Conservation (phyloP, 2,113 vertebrate genomes). For the Astatotilapia flaviijosephi region DNA sequence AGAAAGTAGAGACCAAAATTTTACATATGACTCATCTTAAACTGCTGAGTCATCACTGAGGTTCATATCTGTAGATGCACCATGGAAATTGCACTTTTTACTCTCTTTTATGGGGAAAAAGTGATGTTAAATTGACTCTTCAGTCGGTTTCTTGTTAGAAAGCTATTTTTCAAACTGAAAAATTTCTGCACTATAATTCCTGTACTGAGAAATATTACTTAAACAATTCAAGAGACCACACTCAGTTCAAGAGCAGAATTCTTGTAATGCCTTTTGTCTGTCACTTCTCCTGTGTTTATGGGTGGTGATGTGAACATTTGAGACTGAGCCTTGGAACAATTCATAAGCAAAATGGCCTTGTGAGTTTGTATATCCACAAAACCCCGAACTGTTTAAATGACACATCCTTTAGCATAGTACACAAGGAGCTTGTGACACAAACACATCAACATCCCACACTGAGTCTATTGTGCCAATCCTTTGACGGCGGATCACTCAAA, state of each 20-base stretch:
- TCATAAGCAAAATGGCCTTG: slow-evolving; percentile 33
- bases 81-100: background rate
- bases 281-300: slow-evolving; percentile 55
- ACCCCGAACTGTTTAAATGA: slow-evolving; percentile 60
- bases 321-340: slow-evolving; percentile 40
- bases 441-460: slow-evolving; percentile 36
- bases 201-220: background rate
- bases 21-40: background rate
- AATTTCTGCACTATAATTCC: background rate
- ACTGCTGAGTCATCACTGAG: background rate
- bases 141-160: background rate
- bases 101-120: background rate
- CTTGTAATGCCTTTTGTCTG: slow-evolving; percentile 30
- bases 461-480: slow-evolving; percentile 20
- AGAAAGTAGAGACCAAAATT: background rate
- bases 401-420: slow-evolving; percentile 53
- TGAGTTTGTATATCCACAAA: slow-evolving; percentile 53
- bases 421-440: slow-evolving; percentile 27
- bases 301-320: slow-evolving; percentile 58
- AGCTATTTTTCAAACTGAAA: background rate
- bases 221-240: background rate
- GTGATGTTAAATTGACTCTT: background rate
- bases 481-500: background rate
- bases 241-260: background rate
- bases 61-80: background rate